phyloP scores from a whole-genome alignment of 2,113 vertebrate species.

The Corythaeola cristata region DNA sequence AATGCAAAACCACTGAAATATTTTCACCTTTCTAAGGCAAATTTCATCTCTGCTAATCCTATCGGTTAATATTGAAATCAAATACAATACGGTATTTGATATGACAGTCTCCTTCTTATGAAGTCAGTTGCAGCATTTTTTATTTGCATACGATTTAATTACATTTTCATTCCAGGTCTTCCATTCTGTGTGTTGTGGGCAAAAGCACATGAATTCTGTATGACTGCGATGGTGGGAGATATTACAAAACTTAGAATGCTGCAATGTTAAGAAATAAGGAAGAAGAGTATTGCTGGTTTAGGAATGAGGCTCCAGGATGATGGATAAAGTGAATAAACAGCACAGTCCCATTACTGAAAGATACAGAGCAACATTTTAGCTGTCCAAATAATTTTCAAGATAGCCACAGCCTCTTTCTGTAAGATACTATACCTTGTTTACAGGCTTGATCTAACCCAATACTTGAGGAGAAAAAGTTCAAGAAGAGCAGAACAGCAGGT shows the following conservation, averaged over 20 bases:
- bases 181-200: not conserved
- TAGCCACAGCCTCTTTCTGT: not conserved
- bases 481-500: not conserved
- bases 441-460: not conserved
- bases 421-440: not conserved
- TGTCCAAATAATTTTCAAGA: not conserved
- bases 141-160: conserved; percentile 73
- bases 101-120: conserved; percentile 57
- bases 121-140: conserved; percentile 46
- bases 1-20: conserved; percentile 2
- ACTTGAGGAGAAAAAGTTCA: not conserved
- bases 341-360: not conserved
- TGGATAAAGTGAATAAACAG: not conserved
- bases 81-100: conserved; percentile 66
- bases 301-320: not conserved
- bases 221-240: not conserved
- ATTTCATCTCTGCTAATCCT: conserved; percentile 75
- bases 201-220: conserved; percentile 43
- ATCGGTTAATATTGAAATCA: conserved; percentile 76
- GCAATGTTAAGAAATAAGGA: not conserved
- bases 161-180: conserved; percentile 53
- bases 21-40: conserved; percentile 67
- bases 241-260: not conserved
- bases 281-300: not conserved
- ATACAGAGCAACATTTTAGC: not conserved